Base-by-base conservation (phyloP, 2,113 vertebrate genomes). In the Epinephelus moara region DNA sequence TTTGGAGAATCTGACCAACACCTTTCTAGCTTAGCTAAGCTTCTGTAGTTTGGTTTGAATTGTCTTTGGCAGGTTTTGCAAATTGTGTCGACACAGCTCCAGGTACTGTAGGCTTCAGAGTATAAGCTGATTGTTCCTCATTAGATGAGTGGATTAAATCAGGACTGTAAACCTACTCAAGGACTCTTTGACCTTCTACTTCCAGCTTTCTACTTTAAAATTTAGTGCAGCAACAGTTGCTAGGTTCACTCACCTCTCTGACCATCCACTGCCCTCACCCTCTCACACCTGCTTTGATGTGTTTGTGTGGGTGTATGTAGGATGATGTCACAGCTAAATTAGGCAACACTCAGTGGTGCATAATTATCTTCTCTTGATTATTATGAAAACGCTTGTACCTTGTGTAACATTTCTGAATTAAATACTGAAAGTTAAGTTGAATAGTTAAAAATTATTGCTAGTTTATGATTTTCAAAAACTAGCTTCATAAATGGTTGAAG, bases 111-210 rank as follows among this genome's bases (percentile, higher is more conserved):
- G 55, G 52, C 64, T 70, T 71, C 23, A 69, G 69, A 56, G 52
- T 68, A 9, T 80, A 86, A 89, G 66, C 75, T 75, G 81, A 92
- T 90, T 84, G 83, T 55, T 81, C 25, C 52, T 76, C 70, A 80
- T 89, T 67, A 86, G 64, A 78, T 62, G 45, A 80, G 77, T 70
- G 84, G 85, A 85, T 85, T 81, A 85, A 69, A 78, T 78, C 76
- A 73, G 84, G 61, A 57, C 30, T 56, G 55, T 87, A 81, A 84
- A 89, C 73, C 60, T 81, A 8, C 19, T 72, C 80, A 92, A 88
- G 86, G 88, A 84, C 86, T 62, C 70, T 42, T 49, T 75, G 73
- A 77, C 80, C 70, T 61, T 73, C 33, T 42, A 21, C 68, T 30
- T 66, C 6, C 57, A 68, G 57, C 62, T 75, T 70, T 85, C 66